phyloP scores from a whole-genome alignment of 2,888 invertebrate genomes.

The Lasioglossum lativentre region DNA sequence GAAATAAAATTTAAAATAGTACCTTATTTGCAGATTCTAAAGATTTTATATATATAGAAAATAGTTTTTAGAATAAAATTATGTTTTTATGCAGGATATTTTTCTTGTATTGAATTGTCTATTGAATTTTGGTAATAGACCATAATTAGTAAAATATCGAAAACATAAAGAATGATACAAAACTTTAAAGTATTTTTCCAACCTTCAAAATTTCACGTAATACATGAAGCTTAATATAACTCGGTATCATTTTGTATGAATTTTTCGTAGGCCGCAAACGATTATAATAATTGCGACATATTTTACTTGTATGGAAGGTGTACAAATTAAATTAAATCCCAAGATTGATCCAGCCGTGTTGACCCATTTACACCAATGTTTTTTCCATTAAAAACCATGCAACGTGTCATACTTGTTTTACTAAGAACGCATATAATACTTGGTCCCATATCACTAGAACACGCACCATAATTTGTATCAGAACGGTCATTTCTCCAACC shows the following conservation, averaged over 20 bases:
- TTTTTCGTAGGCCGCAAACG: too few relatives aligned
- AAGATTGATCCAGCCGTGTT: neutral
- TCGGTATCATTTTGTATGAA: too few relatives aligned
- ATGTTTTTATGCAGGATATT: too few relatives aligned
- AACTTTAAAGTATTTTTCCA: too few relatives aligned
- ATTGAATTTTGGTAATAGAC: too few relatives aligned
- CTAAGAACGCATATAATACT: neutral
- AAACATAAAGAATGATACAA: too few relatives aligned
- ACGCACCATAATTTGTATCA: constrained; percentile 57
- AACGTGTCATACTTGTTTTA: neutral
- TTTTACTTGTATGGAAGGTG: neutral
- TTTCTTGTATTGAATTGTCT: too few relatives aligned
- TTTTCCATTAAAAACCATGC: neutral
- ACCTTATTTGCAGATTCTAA: too few relatives aligned
- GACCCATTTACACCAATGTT: neutral
- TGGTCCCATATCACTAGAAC: constrained; percentile 17
- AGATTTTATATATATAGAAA: neutral
- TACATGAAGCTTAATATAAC: too few relatives aligned
- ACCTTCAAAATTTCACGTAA: too few relatives aligned
- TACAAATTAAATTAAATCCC: neutral
- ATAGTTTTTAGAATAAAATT: neutral
- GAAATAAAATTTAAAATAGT: neutral
- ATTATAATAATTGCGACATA: too few relatives aligned
- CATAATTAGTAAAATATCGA: too few relatives aligned
- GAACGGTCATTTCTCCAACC: constrained; percentile 64